Percentiles rank a stretch among this genome's conserved stretches.
Conservation (phyloP, 2,113 vertebrate genomes). For the Hucho hucho region DNA sequence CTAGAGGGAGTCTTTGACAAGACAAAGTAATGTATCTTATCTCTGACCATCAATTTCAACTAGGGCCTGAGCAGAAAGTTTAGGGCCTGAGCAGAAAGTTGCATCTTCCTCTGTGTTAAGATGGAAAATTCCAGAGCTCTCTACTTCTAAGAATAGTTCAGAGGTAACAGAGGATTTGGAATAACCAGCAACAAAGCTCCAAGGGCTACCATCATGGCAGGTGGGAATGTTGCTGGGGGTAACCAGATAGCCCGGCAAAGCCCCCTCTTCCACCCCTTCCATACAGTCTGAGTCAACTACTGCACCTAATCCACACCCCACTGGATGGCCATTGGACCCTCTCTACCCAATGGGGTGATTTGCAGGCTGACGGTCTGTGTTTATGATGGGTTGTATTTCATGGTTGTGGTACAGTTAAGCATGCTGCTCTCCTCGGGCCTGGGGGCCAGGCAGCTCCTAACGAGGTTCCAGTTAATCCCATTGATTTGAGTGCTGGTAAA, state of each 20-base stretch:
- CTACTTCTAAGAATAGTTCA: slow-evolving; percentile 52
- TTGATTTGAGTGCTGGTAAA: slow-evolving; percentile 33
- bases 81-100: no score
- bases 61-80: no score
- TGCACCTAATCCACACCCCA: background rate
- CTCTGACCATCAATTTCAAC: no score
- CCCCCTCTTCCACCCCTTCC: slow-evolving; percentile 9
- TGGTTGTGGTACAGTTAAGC: slow-evolving; percentile 48
- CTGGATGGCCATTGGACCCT: background rate
- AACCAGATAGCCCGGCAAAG: slow-evolving; percentile 27
- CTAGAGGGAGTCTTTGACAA: slow-evolving; percentile 40
- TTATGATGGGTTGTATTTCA: slow-evolving; percentile 49
- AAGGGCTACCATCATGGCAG: slow-evolving; percentile 40
- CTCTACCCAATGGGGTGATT: slow-evolving; percentile 3
- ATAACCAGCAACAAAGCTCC: slow-evolving; percentile 29
- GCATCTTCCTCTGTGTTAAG: slow-evolving; percentile 16
- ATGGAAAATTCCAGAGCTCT: slow-evolving; percentile 61
- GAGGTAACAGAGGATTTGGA: slow-evolving; percentile 40
- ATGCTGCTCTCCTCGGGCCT: slow-evolving; percentile 32
- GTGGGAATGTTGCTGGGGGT: slow-evolving; percentile 36
- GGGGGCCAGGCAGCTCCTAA: slow-evolving; percentile 22
- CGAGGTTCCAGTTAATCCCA: slow-evolving; percentile 48
- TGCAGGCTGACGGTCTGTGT: slow-evolving; percentile 15
- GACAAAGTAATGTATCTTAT: background rate
- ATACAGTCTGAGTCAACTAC: background rate